Conservation (phyloP, 1,140 invertebrate species). For the Drosophila yakuba region DNA sequence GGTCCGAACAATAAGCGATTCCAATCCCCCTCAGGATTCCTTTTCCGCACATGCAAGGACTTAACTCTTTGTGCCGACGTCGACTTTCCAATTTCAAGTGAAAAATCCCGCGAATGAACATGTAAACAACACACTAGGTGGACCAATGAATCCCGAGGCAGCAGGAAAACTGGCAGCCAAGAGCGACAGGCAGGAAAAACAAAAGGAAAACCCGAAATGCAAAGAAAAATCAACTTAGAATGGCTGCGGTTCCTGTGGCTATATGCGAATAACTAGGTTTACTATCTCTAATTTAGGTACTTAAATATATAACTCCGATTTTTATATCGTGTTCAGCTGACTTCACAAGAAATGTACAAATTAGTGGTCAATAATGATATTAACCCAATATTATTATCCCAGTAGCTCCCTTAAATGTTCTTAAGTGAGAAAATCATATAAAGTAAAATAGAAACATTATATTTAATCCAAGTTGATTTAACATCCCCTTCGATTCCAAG, state of each 20-base stretch:
- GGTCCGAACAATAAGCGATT: conserved; percentile 60
- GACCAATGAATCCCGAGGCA: conserved; percentile 32
- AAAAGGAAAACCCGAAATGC: conserved; percentile 41
- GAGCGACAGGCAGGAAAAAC: conserved; percentile 25
- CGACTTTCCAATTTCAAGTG: conserved; percentile 81
- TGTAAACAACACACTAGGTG: conserved; percentile 79
- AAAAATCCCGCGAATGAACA: conserved; percentile 82
- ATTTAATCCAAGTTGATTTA: neutral
- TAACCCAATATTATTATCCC: no score
- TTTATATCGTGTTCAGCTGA: neutral
- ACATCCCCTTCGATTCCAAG: neutral
- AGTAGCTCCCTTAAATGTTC: no score
- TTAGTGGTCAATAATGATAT: no score
- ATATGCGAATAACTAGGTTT: conserved; percentile 1
- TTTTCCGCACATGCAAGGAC: conserved; percentile 33
- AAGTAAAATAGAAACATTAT: no score
- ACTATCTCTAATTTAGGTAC: neutral
- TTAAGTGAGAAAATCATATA: no score
- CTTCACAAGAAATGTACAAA: no score
- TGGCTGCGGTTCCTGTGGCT: neutral
- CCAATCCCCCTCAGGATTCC: conserved; percentile 4
- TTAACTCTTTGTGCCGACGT: conserved; percentile 73
- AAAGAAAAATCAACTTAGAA: conserved; percentile 47
- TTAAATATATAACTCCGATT: neutral
- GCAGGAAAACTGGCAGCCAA: conserved; percentile 15